Evolutionary conservation across 2,113 vertebrate species (phyloP).

Genomic region (Hemicordylus capensis): DNA sequence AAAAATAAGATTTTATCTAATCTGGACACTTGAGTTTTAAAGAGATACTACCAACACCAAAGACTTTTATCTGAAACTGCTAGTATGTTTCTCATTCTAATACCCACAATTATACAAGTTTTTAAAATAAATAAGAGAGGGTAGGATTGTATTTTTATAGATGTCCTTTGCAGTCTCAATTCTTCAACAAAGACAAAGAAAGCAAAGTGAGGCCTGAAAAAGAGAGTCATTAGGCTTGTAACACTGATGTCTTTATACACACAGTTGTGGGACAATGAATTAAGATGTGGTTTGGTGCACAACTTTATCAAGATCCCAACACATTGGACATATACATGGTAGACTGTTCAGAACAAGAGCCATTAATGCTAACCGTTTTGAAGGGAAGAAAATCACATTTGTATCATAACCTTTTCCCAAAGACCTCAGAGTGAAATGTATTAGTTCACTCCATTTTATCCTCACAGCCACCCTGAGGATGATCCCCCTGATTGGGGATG

Average conservation of each 20-base stretch:
- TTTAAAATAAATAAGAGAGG: neutral
- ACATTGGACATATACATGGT: neutral
- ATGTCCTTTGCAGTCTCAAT: too few relatives aligned
- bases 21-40: constrained; percentile 11
- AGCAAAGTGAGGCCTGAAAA: neutral
- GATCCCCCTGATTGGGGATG: too few relatives aligned
- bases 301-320: neutral
- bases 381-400: neutral
- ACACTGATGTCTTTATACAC: neutral
- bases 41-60: constrained; percentile 1
- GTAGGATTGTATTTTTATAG: neutral
- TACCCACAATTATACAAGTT: neutral
- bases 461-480: neutral
- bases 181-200: neutral
- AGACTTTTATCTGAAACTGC: neutral
- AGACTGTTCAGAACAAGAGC: neutral
- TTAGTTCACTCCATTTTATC: neutral
- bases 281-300: neutral
- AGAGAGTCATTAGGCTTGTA: neutral
- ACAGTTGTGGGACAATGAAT: neutral
- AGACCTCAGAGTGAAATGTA: neutral
- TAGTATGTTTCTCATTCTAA: constrained; percentile 6
- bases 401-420: neutral
- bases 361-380: neutral
- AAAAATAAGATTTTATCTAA: constrained; percentile 3